phyloP scores from a whole-genome alignment of 2,888 invertebrate species.

The Xylota segnis region DNA sequence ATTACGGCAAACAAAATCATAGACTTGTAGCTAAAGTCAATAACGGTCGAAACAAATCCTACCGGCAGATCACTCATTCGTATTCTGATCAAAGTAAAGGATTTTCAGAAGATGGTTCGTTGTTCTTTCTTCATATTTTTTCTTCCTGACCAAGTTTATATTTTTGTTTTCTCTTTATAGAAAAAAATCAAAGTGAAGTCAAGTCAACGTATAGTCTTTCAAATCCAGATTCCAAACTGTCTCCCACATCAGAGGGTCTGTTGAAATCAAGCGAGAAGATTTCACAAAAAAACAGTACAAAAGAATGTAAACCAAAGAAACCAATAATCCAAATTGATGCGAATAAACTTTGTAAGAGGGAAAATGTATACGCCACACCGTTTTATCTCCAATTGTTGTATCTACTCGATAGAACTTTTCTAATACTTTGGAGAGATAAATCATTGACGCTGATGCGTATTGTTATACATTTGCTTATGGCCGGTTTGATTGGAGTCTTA shows the following conservation, averaged over 20 bases:
- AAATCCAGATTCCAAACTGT: slow-evolving; percentile 16
- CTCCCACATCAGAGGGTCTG: slow-evolving; percentile 16
- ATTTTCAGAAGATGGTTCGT: slow-evolving; percentile 83
- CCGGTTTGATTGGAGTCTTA: slow-evolving; percentile 91
- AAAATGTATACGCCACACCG: slow-evolving; percentile 86
- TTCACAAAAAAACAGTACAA: slow-evolving; percentile 69
- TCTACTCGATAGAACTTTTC: slow-evolving; percentile 87
- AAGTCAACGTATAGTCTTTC: slow-evolving; percentile 17
- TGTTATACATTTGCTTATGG: slow-evolving; percentile 92
- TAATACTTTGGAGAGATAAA: slow-evolving; percentile 89
- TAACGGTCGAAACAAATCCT: slow-evolving; percentile 87
- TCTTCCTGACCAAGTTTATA: background rate
- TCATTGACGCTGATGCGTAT: slow-evolving; percentile 91
- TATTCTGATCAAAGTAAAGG: slow-evolving; percentile 63
- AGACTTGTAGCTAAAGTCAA: slow-evolving; percentile 87
- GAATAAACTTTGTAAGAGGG: slow-evolving; percentile 81
- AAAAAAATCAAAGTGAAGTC: slow-evolving; percentile 19
- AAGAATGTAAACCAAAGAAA: slow-evolving; percentile 78
- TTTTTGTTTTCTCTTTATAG: slow-evolving; percentile 6
- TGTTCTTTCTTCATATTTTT: slow-evolving; percentile 58
- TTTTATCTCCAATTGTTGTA: slow-evolving; percentile 87
- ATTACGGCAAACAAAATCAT: slow-evolving; percentile 88
- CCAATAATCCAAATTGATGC: slow-evolving; percentile 79
- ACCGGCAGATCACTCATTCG: slow-evolving; percentile 85
- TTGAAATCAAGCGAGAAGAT: slow-evolving; percentile 48